A percentile compares a stretch with the other conserved stretches of the same genome.
Conservation (phyloP, 1,140 invertebrate genomes). For the Mylabris phalerata region DNA sequence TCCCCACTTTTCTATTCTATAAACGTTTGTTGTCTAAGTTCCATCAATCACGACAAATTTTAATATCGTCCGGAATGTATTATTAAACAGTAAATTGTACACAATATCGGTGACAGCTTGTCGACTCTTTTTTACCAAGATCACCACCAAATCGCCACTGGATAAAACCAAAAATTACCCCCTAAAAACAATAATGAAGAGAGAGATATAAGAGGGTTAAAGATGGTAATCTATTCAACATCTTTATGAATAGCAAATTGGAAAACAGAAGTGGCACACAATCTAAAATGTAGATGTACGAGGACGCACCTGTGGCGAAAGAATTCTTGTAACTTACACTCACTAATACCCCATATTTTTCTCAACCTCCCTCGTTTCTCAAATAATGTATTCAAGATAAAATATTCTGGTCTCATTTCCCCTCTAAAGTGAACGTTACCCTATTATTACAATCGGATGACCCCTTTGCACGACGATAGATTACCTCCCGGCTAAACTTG, state of each 20-base stretch:
- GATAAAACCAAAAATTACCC: neutral
- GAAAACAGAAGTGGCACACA: conserved; percentile 17
- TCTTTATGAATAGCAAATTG: conserved; percentile 12
- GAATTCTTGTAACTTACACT: neutral
- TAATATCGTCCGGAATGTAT: conserved; percentile 38
- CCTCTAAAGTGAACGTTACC: conserved; percentile 23
- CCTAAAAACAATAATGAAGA: neutral
- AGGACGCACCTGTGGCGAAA: conserved; percentile 25
- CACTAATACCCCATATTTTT: conserved; percentile 28
- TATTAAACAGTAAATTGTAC: conserved; percentile 34
- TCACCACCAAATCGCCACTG: too few relatives aligned
- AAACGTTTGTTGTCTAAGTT: conserved; percentile 35
- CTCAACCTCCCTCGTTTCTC: conserved; percentile 15
- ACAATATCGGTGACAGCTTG: conserved; percentile 34
- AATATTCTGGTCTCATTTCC: conserved; percentile 34
- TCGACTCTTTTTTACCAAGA: neutral
- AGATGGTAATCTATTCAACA: neutral
- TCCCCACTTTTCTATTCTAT: conserved; percentile 26
- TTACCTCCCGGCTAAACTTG: conserved; percentile 16
- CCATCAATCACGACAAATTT: conserved; percentile 41
- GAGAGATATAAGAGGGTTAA: too few relatives aligned
- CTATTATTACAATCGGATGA: conserved; percentile 33
- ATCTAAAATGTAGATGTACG: conserved; percentile 32
- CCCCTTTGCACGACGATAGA: conserved; percentile 29
- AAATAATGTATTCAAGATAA: conserved; percentile 32